Conservation (phyloP, 1,140 invertebrate species). For the Aphis gossypii region DNA sequence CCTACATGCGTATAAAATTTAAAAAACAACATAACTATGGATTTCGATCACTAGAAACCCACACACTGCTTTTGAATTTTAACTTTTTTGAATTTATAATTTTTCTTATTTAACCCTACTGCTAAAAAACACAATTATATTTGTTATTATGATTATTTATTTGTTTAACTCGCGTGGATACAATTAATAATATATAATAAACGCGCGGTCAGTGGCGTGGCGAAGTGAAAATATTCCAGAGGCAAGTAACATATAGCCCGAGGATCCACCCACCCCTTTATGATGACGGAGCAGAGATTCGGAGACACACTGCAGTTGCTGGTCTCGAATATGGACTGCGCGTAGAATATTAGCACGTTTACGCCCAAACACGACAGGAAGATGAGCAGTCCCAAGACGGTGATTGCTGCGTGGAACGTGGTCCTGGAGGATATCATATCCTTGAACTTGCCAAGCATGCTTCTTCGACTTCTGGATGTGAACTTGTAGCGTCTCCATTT, state of each 20-base stretch:
- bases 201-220: too few species aligned
- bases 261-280: too few species aligned
- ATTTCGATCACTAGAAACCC: neutral
- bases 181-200: too few species aligned
- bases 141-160: too few species aligned
- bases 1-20: neutral
- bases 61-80: too few species aligned
- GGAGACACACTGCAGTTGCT: conserved; percentile 69
- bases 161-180: too few species aligned
- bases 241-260: too few species aligned
- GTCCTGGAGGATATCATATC: conserved; percentile 69
- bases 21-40: too few species aligned
- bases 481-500: conserved; percentile 72
- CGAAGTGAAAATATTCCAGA: too few species aligned
- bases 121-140: too few species aligned
- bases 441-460: conserved; percentile 68
- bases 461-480: conserved; percentile 70
- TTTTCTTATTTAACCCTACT: too few species aligned
- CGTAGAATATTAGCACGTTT: conserved; percentile 76
- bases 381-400: conserved; percentile 72
- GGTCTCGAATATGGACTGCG: conserved; percentile 71
- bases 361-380: conserved; percentile 66
- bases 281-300: conserved; percentile 70
- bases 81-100: too few species aligned
- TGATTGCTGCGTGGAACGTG: conserved; percentile 73